phyloP scores from a whole-genome alignment of 2,113 vertebrate genomes.

The Archilochus colubris region DNA sequence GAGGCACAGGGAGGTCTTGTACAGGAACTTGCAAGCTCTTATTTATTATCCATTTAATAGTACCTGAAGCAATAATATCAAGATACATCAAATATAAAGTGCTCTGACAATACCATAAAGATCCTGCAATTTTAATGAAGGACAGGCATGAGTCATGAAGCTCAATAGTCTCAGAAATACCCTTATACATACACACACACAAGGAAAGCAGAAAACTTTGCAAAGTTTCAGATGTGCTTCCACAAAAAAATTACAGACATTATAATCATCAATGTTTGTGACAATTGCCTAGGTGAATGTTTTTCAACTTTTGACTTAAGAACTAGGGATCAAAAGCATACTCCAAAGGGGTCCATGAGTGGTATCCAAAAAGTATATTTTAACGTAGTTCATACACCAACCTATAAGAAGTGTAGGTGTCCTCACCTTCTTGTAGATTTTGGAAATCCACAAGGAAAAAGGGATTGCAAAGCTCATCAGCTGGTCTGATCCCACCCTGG shows the following conservation, averaged over 20 bases:
- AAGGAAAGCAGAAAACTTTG: background rate
- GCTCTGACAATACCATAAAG: background rate
- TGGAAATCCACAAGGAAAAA: background rate
- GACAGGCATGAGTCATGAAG: background rate
- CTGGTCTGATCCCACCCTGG: background rate
- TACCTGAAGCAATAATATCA: background rate
- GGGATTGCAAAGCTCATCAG: background rate
- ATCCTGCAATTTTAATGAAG: background rate
- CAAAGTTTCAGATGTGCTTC: background rate
- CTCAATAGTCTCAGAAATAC: background rate
- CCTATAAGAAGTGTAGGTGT: background rate
- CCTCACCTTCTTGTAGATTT: background rate
- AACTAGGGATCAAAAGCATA: background rate
- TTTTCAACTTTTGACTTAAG: background rate
- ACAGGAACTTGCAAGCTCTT: background rate
- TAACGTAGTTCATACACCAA: background rate
- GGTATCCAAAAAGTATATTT: background rate
- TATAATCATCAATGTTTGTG: background rate
- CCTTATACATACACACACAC: background rate
- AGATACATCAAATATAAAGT: background rate
- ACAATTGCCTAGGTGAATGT: constrained; percentile 6
- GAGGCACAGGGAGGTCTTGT: background rate
- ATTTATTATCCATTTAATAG: background rate
- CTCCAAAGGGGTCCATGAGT: background rate
- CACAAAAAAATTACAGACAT: constrained; percentile 21